A percentile compares a stretch with the other conserved stretches of the same genome.
These are phyloP conservation scores for Bombylius major DNA, from an alignment of 2,888 invertebrate genomes.

Conservation along the genomic window DNA sequence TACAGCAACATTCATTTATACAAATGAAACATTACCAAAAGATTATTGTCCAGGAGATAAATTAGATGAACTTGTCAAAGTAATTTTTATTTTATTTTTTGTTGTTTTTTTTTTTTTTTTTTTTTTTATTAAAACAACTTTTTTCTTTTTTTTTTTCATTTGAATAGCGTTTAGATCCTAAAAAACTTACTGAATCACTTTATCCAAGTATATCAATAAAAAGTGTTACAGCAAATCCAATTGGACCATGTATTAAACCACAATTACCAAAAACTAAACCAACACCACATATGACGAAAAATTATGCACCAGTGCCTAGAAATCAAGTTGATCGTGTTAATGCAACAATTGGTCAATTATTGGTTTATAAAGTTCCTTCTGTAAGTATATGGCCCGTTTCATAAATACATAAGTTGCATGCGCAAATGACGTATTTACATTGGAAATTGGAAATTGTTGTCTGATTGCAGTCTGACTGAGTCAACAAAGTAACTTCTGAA, in stretches of 20 bases:
- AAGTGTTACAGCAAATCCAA: constrained; percentile 51
- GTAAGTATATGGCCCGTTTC: too few relatives aligned
- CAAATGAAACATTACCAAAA: constrained; percentile 72
- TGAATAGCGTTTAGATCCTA: constrained; percentile 37
- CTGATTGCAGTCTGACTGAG: too few relatives aligned
- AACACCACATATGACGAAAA: constrained; percentile 43
- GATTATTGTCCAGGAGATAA: constrained; percentile 65
- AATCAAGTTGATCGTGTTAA: constrained; percentile 78
- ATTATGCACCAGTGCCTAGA: constrained; percentile 62
- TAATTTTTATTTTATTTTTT: constrained; percentile 22
- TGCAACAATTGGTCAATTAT: constrained; percentile 68
- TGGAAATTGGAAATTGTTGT: too few relatives aligned
- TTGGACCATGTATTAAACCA: constrained; percentile 52
- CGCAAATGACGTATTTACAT: too few relatives aligned
- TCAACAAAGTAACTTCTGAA: too few relatives aligned
- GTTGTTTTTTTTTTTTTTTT: constrained; percentile 9
- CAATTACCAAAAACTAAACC: constrained; percentile 37
- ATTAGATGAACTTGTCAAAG: constrained; percentile 54
- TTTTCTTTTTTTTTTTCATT: neutral
- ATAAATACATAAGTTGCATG: too few relatives aligned
- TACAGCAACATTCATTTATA: constrained; percentile 51
- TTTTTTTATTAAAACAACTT: constrained; percentile 3
- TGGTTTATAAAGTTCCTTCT: constrained; percentile 68
- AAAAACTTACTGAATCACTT: constrained; percentile 46
- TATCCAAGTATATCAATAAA: constrained; percentile 52